These are phyloP conservation scores for Epsilonema sp. DNA, from an alignment of 2,888 invertebrate genomes.

Conservation along the genomic window DNA sequence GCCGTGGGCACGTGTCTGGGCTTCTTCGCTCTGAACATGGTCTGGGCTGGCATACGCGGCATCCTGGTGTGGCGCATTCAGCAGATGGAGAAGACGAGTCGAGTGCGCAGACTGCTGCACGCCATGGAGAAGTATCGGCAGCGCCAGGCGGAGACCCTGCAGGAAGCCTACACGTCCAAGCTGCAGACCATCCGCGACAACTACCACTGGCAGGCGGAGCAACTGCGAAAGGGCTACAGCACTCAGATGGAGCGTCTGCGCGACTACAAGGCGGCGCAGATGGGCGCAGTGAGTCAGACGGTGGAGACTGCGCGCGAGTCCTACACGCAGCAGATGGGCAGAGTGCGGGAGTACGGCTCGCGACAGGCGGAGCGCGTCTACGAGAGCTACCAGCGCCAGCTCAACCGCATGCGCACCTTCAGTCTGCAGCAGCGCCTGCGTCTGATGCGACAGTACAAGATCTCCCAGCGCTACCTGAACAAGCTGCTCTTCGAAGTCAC, in stretches of 20 bases:
- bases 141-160: constrained; percentile 23
- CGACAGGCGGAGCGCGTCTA: constrained; percentile 53
- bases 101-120: constrained; percentile 24
- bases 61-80: constrained; percentile 6
- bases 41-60: constrained; percentile 4
- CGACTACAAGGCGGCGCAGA: constrained; percentile 21
- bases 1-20: neutral
- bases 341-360: constrained; percentile 59
- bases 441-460: constrained; percentile 26
- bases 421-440: constrained; percentile 25
- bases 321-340: constrained; percentile 17
- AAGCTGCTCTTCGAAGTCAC: too few species aligned
- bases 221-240: constrained; percentile 19
- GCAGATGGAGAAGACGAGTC: constrained; percentile 16
- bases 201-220: constrained; percentile 17
- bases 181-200: constrained; percentile 19
- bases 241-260: constrained; percentile 21
- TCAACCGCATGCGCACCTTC: constrained; percentile 25
- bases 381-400: constrained; percentile 78
- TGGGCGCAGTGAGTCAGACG: constrained; percentile 21
- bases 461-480: constrained; percentile 19
- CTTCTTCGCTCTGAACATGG: constrained; percentile 7
- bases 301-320: constrained; percentile 22
- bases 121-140: constrained; percentile 25
- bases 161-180: constrained; percentile 21